These are phyloP conservation scores for Dynastes hyllus DNA, from an alignment of 2,888 invertebrate species.

Conservation along the genomic window DNA sequence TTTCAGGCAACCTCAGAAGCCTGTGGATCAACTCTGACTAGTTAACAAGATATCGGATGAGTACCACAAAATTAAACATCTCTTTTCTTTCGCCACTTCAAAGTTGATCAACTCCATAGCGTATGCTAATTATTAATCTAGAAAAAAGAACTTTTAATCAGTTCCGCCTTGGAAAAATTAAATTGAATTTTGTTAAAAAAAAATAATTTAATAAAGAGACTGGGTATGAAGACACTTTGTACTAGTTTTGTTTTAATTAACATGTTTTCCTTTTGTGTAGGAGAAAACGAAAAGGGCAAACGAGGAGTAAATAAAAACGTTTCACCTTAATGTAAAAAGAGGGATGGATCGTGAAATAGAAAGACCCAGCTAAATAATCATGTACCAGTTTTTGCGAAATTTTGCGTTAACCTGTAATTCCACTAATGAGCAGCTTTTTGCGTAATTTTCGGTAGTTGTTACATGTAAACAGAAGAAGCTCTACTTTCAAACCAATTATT, in stretches of 20 bases:
- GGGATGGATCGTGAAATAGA: not conserved
- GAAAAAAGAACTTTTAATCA: constrained; percentile 25
- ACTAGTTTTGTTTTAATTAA: constrained; percentile 19
- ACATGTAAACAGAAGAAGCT: not conserved
- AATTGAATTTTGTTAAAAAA: constrained; percentile 26
- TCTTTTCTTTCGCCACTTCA: constrained; percentile 17
- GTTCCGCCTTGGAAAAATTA: constrained; percentile 23
- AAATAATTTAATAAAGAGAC: constrained; percentile 5
- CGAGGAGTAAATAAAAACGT: constrained; percentile 2
- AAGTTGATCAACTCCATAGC: constrained; percentile 17
- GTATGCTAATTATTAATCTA: constrained; percentile 44
- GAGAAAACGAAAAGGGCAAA: constrained; percentile 10
- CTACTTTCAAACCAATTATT: constrained; percentile 17
- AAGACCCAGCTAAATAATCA: constrained; percentile 13
- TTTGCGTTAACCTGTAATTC: constrained; percentile 20
- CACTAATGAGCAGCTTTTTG: constrained; percentile 22
- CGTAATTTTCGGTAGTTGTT: constrained; percentile 26
- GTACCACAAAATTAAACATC: constrained; percentile 19
- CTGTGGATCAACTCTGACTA: constrained; percentile 28
- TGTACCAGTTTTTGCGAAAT: constrained; percentile 22
- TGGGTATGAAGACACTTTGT: not conserved
- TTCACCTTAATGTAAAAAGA: not conserved
- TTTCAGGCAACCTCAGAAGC: constrained; percentile 9
- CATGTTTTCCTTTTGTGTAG: constrained; percentile 11
- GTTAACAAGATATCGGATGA: constrained; percentile 34